Conservation (phyloP, 1,140 invertebrate genomes). For the Teleogryllus occipitalis region DNA sequence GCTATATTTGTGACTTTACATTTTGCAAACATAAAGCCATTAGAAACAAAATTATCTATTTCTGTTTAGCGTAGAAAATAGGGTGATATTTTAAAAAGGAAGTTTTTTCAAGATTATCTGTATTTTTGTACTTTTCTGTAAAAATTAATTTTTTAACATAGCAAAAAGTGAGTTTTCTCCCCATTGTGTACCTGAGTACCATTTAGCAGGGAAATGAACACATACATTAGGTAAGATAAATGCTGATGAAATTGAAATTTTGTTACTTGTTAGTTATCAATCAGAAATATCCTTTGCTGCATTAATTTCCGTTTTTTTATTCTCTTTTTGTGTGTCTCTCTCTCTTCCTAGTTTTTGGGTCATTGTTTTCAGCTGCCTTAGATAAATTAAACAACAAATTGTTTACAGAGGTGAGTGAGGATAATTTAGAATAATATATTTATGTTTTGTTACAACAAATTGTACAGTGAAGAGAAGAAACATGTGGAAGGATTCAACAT, state of each 20-base stretch:
- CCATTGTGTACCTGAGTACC: constrained; percentile 11
- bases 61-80: constrained; percentile 6
- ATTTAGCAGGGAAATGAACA: constrained; percentile 9
- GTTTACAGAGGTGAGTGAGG: no score
- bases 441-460: neutral
- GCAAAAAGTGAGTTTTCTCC: constrained; percentile 1
- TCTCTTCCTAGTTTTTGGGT: neutral
- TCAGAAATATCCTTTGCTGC: no score
- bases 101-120: constrained; percentile 16
- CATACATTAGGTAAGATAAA: neutral
- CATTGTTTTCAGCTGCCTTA: neutral
- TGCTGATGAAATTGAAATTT: neutral
- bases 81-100: constrained; percentile 2
- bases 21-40: neutral
- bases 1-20: neutral
- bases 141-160: constrained; percentile 9
- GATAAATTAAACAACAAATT: no score
- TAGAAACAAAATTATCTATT: constrained; percentile 1
- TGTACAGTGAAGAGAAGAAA: neutral
- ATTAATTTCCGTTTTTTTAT: neutral
- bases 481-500: no score
- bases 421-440: no score
- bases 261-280: neutral
- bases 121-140: constrained; percentile 21
- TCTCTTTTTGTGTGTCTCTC: neutral